Base-by-base conservation (phyloP, 2,888 invertebrate species). In the Mayetiola destructor region DNA sequence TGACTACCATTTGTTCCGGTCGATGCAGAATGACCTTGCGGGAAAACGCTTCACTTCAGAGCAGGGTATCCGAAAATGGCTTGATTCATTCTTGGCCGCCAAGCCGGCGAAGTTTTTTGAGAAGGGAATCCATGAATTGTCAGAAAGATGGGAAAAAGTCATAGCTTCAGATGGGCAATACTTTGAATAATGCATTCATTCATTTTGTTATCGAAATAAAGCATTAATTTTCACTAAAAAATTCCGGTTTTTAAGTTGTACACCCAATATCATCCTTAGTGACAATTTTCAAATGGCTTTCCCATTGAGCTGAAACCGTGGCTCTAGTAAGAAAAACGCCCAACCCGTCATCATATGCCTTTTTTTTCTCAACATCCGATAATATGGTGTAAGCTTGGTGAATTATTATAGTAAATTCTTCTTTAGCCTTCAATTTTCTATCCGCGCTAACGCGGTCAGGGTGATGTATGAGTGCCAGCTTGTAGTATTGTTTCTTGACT, bases 71-170 rank as follows among this genome's bases (percentile, higher is more conserved):
- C n/a, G n/a, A n/a, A n/a, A n/a, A n/a, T n/a, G n/a, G n/a, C n/a
- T n/a, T n/a, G n/a, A n/a, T n/a, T n/a, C n/a, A n/a, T n/a, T n/a
- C n/a, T n/a, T n/a, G n/a, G n/a, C n/a, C n/a, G n/a, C n/a, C n/a
- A n/a, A n/a, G n/a, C n/a, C n/a, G 32, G 55, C 12, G 6, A 32
- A 54, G 18, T 54, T 54, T 12, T 16, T 54, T 54, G 10, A 12
- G 32, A 12, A 32, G 8, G 32, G 32, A 32, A 32, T 32, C 32
- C 32, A 32, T 12, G 12, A 32, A 20, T 32, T 54, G 32, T 30
- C 30, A 54, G 30, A 54, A 54, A 54, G 55, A 32, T 54, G 55
- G 55, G 55, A 30, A 54, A 54, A 54, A 1, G 55, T 27, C 9
- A n/a, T 54, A 10, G 55, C 55, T 30, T 29, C 29, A 23, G 55